Percentiles rank a stretch among this genome's conserved stretches.
These are phyloP conservation scores for Sicus ferrugineus DNA, from an alignment of 2,888 invertebrate species.

Conservation along the genomic window DNA sequence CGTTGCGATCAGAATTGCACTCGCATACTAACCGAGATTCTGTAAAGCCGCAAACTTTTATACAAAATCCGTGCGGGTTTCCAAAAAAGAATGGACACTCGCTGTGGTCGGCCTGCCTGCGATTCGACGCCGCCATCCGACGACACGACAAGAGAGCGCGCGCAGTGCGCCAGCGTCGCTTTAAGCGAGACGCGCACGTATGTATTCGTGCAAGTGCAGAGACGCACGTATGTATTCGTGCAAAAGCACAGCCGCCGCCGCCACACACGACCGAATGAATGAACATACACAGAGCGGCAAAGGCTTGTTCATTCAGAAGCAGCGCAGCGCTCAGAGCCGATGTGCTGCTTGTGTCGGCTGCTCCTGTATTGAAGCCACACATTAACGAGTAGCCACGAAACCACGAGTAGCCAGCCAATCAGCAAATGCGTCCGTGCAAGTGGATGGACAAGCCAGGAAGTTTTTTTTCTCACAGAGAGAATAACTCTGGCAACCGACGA, in stretches of 20 bases:
- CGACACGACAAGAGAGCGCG: neutral
- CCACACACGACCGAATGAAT: neutral
- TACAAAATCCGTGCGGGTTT: slow-evolving; percentile 22
- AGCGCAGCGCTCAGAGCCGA: too few species aligned
- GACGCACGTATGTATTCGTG: too few species aligned
- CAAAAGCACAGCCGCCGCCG: too few species aligned
- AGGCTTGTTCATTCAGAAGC: neutral
- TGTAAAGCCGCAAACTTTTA: slow-evolving; percentile 30
- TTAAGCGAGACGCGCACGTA: neutral
- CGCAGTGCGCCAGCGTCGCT: neutral
- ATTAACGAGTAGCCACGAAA: too few species aligned
- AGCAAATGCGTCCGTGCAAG: too few species aligned
- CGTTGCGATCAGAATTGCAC: slow-evolving; percentile 52
- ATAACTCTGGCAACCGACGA: too few species aligned
- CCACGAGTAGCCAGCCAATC: too few species aligned
- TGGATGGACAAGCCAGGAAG: too few species aligned
- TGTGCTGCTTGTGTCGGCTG: too few species aligned
- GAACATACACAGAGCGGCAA: neutral
- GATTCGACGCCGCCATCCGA: neutral
- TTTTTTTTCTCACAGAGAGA: too few species aligned
- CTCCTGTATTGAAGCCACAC: too few species aligned
- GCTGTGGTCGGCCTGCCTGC: slow-evolving; percentile 10
- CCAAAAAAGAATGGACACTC: slow-evolving; percentile 25
- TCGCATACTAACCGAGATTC: slow-evolving; percentile 60
- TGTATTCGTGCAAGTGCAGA: too few species aligned